These are phyloP conservation scores for Pelecanus crispus DNA, from an alignment of 2,113 vertebrate species.

Conservation along the genomic window DNA sequence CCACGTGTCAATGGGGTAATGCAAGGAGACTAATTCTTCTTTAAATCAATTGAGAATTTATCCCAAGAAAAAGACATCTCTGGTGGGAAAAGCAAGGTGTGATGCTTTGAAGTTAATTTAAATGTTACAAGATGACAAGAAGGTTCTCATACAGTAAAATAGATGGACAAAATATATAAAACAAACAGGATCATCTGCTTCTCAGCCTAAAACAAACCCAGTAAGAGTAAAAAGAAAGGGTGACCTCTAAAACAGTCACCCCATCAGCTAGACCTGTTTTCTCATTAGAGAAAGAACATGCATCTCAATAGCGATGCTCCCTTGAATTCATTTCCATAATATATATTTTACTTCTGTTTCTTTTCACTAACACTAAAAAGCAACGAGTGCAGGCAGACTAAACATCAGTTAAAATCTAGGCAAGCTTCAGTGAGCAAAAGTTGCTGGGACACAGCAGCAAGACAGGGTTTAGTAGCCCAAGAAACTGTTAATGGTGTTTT, in stretches of 20 bases:
- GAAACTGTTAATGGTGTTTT: slow-evolving; percentile 40
- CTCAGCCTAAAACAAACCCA: not conserved
- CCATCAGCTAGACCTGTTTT: not conserved
- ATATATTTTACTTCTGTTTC: not conserved
- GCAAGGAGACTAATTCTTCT: fast-evolving
- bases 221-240: not conserved
- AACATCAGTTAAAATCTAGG: not conserved
- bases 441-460: not conserved
- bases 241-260: not conserved
- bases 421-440: not conserved
- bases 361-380: not conserved
- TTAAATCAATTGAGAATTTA: not conserved
- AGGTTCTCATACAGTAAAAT: not conserved
- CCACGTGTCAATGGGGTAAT: fast-evolving
- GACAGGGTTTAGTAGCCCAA: not conserved
- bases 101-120: not conserved
- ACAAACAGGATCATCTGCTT: not conserved
- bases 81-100: not conserved
- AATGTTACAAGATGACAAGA: not conserved
- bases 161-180: not conserved
- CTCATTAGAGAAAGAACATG: not conserved
- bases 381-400: not conserved
- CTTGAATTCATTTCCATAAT: not conserved
- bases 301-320: fast-evolving
- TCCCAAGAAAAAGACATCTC: not conserved